Percentiles rank a stretch among this genome's conserved stretches.
These are phyloP conservation scores for Diadophis punctatus DNA, from an alignment of 2,113 vertebrate species.

Conservation along the genomic window DNA sequence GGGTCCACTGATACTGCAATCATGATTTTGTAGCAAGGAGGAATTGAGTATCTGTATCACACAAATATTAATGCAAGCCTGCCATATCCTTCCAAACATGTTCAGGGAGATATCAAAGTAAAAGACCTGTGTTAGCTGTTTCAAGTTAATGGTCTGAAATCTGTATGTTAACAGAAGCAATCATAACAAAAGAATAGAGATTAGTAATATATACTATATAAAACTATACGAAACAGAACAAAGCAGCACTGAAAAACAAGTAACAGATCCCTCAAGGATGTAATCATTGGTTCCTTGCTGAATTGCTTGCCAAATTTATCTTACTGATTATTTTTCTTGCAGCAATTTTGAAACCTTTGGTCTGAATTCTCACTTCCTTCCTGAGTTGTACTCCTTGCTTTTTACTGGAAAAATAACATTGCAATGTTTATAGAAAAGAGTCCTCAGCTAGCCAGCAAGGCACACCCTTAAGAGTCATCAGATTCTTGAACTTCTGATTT, in stretches of 20 bases:
- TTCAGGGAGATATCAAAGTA: not conserved
- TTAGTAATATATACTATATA: not conserved
- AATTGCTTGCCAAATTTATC: not conserved
- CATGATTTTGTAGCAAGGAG: not conserved
- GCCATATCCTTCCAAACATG: not conserved
- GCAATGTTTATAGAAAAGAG: not conserved
- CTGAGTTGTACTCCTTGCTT: not conserved
- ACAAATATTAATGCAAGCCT: not conserved
- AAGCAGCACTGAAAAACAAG: not conserved
- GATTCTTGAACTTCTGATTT: not conserved
- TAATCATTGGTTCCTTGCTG: not conserved
- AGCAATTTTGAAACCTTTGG: not conserved
- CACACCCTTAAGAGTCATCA: not conserved
- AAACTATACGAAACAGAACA: not conserved
- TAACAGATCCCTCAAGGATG: not conserved
- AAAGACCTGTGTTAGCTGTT: not conserved
- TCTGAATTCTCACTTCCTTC: not conserved
- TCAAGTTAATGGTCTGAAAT: not conserved
- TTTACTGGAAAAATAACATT: not conserved
- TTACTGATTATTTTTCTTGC: not conserved
- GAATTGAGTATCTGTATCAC: not conserved
- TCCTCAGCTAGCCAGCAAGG: not conserved
- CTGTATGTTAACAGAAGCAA: not conserved
- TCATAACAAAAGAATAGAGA: not conserved
- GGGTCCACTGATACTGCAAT: not conserved